A percentile compares a stretch with the other conserved stretches of the same genome.
phyloP scores from a whole-genome alignment of 1,140 invertebrate genomes.

The Thalassaphorura encarpata region DNA sequence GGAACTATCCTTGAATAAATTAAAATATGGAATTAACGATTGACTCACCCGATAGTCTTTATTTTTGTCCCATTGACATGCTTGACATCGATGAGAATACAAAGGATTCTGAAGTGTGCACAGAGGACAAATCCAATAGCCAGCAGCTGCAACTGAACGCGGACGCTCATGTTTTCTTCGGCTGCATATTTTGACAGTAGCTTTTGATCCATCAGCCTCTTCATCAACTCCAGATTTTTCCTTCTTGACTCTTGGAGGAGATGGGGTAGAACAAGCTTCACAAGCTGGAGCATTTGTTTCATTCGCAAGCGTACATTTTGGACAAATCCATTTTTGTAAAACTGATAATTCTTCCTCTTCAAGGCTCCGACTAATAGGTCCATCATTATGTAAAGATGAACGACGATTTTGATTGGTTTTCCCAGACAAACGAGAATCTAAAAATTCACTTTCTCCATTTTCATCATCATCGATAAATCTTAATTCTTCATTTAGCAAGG shows the following conservation, averaged over 20 bases:
- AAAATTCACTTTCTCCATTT: neutral
- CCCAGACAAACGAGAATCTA: neutral
- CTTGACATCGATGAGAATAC: slow-evolving; percentile 57
- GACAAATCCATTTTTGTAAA: slow-evolving; percentile 63
- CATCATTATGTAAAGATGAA: slow-evolving; percentile 32
- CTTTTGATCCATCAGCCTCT: neutral
- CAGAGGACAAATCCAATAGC: slow-evolving; percentile 61
- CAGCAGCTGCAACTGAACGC: slow-evolving; percentile 34
- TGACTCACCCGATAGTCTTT: slow-evolving; percentile 19
- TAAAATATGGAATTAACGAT: neutral
- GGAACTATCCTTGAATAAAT: neutral
- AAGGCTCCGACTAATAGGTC: slow-evolving; percentile 8
- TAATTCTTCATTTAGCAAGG: slow-evolving; percentile 3
- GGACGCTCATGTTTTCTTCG: slow-evolving; percentile 28
- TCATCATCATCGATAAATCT: slow-evolving; percentile 23
- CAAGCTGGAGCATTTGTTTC: slow-evolving; percentile 58
- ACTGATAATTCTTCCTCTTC: slow-evolving; percentile 23
- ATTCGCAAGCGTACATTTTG: slow-evolving; percentile 77
- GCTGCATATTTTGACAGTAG: slow-evolving; percentile 3
- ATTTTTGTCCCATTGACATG: slow-evolving; percentile 45
- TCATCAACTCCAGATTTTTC: neutral
- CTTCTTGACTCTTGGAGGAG: slow-evolving; percentile 50
- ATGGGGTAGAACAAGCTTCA: no score
- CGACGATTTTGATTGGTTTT: slow-evolving; percentile 1
- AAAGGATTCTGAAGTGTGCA: slow-evolving; percentile 78